A percentile compares a stretch with the other conserved stretches of the same genome.
phyloP scores from a whole-genome alignment of 2,888 invertebrate species.

The Antheraea yamamai region DNA sequence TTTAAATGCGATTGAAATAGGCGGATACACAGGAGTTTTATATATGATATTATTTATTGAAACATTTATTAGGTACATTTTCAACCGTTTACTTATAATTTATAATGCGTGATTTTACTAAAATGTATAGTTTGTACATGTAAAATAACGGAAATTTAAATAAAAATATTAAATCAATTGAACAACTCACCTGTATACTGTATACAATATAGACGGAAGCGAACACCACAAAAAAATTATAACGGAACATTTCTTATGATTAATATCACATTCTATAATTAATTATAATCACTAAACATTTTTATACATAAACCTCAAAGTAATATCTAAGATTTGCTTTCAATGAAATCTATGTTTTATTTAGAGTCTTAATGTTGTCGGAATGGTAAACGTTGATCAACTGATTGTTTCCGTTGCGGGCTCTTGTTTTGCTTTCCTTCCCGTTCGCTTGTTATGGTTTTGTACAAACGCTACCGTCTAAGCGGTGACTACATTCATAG shows the following conservation, averaged over 20 bases:
- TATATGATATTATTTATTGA: no score
- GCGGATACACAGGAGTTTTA: no score
- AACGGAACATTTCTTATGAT: constrained; percentile 63
- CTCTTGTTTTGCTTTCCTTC: constrained; percentile 56
- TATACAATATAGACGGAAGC: constrained; percentile 50
- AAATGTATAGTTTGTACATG: no score
- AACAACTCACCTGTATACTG: constrained; percentile 57
- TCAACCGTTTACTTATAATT: no score
- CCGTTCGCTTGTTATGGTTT: constrained; percentile 60
- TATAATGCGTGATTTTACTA: no score
- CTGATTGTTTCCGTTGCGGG: constrained; percentile 48
- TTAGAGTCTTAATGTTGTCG: constrained; percentile 35
- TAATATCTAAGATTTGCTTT: constrained; percentile 15
- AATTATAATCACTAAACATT: constrained; percentile 49
- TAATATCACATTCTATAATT: constrained; percentile 55
- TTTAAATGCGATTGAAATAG: no score
- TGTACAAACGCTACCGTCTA: constrained; percentile 41
- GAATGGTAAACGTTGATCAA: constrained; percentile 40
- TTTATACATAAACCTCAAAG: constrained; percentile 22
- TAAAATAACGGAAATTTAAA: no score
- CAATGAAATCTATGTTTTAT: constrained; percentile 23
- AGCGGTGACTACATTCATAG: constrained; percentile 44
- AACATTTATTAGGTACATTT: no score
- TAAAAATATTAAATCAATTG: no score
- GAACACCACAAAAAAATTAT: constrained; percentile 53